Evolutionary conservation across 23 tunicate species (phyloP).

Genomic region (Phallusia fumigata): DNA sequence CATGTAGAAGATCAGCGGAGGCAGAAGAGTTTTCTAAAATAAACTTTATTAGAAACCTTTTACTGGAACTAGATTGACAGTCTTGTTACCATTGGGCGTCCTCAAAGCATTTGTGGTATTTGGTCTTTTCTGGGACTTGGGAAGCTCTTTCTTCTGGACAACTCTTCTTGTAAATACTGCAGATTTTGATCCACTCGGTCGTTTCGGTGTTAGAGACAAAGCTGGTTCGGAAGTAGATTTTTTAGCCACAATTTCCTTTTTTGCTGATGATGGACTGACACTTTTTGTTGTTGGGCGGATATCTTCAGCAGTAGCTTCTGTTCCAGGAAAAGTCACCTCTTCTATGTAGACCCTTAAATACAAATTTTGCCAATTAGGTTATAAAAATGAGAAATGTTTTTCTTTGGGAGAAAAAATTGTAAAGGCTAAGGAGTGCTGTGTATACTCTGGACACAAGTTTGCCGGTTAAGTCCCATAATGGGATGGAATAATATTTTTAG

Average conservation of each 20-base stretch:
- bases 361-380: neutral
- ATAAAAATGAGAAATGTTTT: no score
- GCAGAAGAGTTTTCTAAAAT: neutral
- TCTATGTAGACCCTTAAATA: neutral
- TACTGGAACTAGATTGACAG: no score
- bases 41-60: no score
- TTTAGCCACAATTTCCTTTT: neutral
- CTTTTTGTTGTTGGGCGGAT: no score
- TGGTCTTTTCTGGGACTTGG: neutral
- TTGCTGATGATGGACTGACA: neutral
- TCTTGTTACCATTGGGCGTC: no score
- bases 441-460: no score
- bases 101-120: neutral
- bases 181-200: neutral
- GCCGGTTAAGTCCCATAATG: no score
- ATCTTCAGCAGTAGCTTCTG: no score
- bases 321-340: neutral
- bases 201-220: neutral
- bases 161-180: neutral
- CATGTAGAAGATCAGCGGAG: constrained; percentile 16
- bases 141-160: neutral
- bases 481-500: no score
- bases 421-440: no score
- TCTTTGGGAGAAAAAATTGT: no score
- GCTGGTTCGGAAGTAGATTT: neutral